These are phyloP conservation scores for Macrosiphum euphorbiae DNA, from an alignment of 2,888 invertebrate genomes.

Conservation along the genomic window DNA sequence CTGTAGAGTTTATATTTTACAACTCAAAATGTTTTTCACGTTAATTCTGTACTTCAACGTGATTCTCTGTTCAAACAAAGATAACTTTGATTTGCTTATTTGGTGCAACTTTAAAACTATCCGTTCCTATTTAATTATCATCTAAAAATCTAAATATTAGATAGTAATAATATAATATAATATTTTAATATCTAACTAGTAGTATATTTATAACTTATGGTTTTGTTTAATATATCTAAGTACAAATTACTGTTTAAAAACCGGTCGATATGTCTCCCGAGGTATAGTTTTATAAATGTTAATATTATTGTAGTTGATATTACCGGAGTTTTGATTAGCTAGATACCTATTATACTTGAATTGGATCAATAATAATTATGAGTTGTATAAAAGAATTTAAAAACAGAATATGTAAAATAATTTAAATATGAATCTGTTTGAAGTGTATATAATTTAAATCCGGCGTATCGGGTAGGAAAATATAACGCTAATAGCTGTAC, in stretches of 20 bases:
- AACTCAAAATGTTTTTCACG: conserved; percentile 35
- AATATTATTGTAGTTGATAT: background rate
- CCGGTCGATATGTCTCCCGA: background rate
- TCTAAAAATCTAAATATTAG: background rate
- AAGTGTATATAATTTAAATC: background rate
- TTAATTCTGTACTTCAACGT: background rate
- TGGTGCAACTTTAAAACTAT: background rate
- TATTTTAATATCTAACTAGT: no score
- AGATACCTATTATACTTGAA: background rate
- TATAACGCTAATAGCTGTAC: background rate
- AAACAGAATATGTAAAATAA: background rate
- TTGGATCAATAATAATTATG: background rate
- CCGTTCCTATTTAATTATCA: background rate
- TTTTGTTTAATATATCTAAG: background rate
- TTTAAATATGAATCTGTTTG: background rate
- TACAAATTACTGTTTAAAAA: background rate
- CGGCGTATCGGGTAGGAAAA: background rate
- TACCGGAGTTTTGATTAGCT: background rate
- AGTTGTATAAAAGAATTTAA: background rate
- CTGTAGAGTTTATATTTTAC: background rate
- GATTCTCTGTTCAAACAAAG: background rate
- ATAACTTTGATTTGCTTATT: conserved; percentile 42
- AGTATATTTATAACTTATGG: background rate
- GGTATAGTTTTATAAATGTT: background rate
- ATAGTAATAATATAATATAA: no score